Percentiles rank a stretch among this genome's conserved stretches.
Conservation (phyloP, 2,888 invertebrate species). For the Liposcelis brunnea region DNA sequence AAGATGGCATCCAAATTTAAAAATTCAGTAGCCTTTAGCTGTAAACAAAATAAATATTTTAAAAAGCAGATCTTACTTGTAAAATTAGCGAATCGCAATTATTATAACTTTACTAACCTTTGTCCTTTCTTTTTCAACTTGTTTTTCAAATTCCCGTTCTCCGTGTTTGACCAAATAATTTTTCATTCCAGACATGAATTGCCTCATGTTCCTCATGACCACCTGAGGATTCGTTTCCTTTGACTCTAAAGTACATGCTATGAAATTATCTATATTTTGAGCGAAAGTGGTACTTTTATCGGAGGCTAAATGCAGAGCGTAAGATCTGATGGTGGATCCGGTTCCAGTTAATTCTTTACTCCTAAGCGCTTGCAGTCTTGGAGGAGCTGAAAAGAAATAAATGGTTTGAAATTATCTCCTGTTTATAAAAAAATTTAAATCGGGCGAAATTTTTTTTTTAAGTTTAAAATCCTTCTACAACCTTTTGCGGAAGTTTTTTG, state of each 20-base stretch:
- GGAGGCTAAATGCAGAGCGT: constrained; percentile 62
- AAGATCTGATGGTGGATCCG: constrained; percentile 56
- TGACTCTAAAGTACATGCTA: constrained; percentile 80
- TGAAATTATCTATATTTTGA: constrained; percentile 83
- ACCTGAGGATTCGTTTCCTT: constrained; percentile 75
- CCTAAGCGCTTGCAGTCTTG: constrained; percentile 50
- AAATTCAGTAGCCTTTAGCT: constrained; percentile 78
- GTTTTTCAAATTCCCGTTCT: constrained; percentile 77
- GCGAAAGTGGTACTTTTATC: constrained; percentile 82
- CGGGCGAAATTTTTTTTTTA: constrained; percentile 7
- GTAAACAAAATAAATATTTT: constrained; percentile 20
- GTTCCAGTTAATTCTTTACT: constrained; percentile 40
- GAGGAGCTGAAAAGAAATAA: constrained; percentile 44
- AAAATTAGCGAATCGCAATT: background rate
- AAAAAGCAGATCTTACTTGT: background rate
- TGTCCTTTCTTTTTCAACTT: constrained; percentile 70
- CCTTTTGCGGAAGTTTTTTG: background rate
- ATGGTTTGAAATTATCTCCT: constrained; percentile 1
- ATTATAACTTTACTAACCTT: constrained; percentile 35
- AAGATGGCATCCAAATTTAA: constrained; percentile 89
- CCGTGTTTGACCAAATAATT: constrained; percentile 94
- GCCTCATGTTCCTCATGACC: constrained; percentile 79
- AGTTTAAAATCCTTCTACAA: constrained; percentile 13
- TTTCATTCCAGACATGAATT: constrained; percentile 98
- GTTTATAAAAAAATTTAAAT: constrained; percentile 9